phyloP scores from a whole-genome alignment of 1,140 invertebrate species.

The Ips nitidus region DNA sequence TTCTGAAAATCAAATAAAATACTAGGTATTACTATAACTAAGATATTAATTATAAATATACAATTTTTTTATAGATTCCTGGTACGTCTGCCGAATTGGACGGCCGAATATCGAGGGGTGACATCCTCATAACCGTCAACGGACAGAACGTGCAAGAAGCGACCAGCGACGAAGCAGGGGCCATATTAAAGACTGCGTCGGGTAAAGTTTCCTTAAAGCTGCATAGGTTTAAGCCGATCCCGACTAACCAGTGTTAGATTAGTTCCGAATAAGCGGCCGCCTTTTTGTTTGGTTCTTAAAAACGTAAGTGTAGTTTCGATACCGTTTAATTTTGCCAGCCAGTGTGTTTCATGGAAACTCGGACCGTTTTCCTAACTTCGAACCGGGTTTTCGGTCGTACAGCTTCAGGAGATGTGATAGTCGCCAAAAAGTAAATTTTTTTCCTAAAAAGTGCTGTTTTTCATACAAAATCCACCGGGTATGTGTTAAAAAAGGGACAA shows the following conservation, averaged over 20 bases:
- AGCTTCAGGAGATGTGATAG: too few species aligned
- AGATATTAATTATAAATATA: too few species aligned
- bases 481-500: too few species aligned
- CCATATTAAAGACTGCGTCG: slow-evolving; percentile 81
- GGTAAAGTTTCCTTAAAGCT: slow-evolving; percentile 79
- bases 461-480: too few species aligned
- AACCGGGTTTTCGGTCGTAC: too few species aligned
- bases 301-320: too few species aligned
- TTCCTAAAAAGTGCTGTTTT: too few species aligned
- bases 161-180: slow-evolving; percentile 83
- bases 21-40: too few species aligned
- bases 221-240: slow-evolving; percentile 73
- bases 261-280: background rate
- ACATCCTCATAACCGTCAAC: slow-evolving; percentile 88
- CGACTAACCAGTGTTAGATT: slow-evolving; percentile 27
- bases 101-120: slow-evolving; percentile 88
- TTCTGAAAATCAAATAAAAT: too few species aligned
- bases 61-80: slow-evolving; percentile 62
- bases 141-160: slow-evolving; percentile 81
- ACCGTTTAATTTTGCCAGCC: background rate
- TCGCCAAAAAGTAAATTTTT: too few species aligned
- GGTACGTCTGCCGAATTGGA: slow-evolving; percentile 91
- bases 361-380: too few species aligned
- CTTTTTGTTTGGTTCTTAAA: too few species aligned
- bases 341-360: background rate